Evolutionary conservation across 1,140 invertebrate species (phyloP).

Genomic region (Achroia grisella): DNA sequence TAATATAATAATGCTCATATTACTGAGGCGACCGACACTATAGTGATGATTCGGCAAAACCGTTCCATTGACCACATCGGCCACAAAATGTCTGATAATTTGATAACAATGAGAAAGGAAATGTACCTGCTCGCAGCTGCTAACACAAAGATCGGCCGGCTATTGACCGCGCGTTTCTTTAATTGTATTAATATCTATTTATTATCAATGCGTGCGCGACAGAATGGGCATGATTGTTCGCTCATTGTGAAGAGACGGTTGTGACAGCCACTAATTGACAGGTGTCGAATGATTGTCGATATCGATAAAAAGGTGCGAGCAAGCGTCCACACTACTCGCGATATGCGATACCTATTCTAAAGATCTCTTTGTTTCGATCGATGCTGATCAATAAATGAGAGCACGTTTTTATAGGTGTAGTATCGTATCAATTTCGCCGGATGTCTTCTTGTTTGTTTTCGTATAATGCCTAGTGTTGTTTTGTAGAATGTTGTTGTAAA

Average conservation of each 20-base stretch:
- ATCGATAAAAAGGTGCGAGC: neutral
- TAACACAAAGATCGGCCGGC: neutral
- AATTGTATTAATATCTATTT: constrained; percentile 12
- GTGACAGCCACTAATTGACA: constrained; percentile 28
- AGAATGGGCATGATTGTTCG: neutral
- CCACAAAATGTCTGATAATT: neutral
- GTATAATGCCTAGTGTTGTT: too few relatives aligned
- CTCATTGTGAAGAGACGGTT: neutral
- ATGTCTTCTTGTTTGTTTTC: too few relatives aligned
- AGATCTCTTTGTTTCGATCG: constrained; percentile 11
- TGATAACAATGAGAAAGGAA: constrained; percentile 3
- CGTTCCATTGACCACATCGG: neutral
- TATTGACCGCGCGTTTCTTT: constrained; percentile 2
- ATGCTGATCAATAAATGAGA: neutral
- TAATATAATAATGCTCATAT: too few relatives aligned
- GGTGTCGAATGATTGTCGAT: constrained; percentile 7
- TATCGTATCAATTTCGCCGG: too few relatives aligned
- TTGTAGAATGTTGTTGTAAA: too few relatives aligned
- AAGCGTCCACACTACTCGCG: neutral
- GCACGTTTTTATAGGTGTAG: too few relatives aligned
- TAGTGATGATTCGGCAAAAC: too few relatives aligned
- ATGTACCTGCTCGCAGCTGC: constrained; percentile 3
- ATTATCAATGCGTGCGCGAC: neutral
- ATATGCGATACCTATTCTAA: neutral
- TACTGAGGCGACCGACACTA: too few relatives aligned